Evolutionary conservation across 2,113 vertebrate genomes (phyloP), one percentile per base, ranked within the genome.

Genomic region (Geococcyx californianus): DNA sequence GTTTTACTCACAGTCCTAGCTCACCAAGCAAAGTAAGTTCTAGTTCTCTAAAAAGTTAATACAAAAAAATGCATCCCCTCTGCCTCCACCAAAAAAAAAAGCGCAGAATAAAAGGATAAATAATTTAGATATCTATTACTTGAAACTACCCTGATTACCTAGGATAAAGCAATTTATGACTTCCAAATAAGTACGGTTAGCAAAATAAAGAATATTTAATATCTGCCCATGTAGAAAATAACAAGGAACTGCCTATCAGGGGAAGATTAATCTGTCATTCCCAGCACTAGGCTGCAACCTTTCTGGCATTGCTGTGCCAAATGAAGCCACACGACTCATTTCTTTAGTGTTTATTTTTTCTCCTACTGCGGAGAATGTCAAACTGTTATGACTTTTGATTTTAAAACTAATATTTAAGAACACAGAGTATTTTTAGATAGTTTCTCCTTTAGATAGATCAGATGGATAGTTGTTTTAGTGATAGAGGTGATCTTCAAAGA

Each of bases 391-490:
- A 4, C 45, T 86, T 47, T 67, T 36, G 42, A 59, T 63, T 78
- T 38, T 14, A 68, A 89, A 67, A 87, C 64, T 74, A 93, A 59
- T 34, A 87, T 84, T 70, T 62, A 84, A 89, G 55, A 87, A 87
- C n/a, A 19, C 21, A 68, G 49, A 31, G 25, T 44, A 55, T 66
- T 89, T 91, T 89, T 91, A 79, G n/a, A 76, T 87, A 51, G 21
- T 56, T 70, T 52, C n/a, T n/a, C n/a, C n/a, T n/a, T n/a, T n/a
- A n/a, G n/a, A n/a, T n/a, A n/a, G n/a, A n/a, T n/a, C n/a, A n/a
- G n/a, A n/a, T 60, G 72, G 66, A 64, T 40, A 75, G 59, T 78
- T 84, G n/a, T 76, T 62, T 92, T 94, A 94, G 87, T 42, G 19
- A 54, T 34, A 8, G 17, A 77, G 18, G 59, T 63, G 74, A 40